Conservation (phyloP, 1,140 invertebrate species). For the Drosophila gunungcola region DNA sequence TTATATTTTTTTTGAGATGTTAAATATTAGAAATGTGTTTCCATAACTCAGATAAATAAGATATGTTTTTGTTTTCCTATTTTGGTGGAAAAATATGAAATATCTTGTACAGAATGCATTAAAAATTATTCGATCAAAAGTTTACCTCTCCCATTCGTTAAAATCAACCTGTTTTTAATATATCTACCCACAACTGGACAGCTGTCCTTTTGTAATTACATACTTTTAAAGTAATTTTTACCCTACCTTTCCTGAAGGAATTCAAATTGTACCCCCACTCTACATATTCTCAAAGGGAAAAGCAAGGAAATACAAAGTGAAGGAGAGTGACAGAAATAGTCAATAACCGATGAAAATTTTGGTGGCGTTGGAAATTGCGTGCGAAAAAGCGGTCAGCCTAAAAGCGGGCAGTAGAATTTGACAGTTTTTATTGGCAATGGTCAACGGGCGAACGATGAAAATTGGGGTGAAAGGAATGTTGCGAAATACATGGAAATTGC, state of each 20-base stretch:
- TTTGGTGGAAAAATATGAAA: no score
- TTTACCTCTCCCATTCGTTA: no score
- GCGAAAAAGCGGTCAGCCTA: conserved; percentile 41
- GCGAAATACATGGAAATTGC: conserved; percentile 12
- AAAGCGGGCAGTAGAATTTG: conserved; percentile 61
- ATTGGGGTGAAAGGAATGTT: conserved; percentile 27
- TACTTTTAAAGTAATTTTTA: background rate
- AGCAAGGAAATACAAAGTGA: background rate
- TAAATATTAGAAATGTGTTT: background rate
- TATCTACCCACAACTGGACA: no score
- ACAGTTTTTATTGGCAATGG: conserved; percentile 65
- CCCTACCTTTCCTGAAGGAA: background rate
- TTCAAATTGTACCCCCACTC: background rate
- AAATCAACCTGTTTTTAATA: no score
- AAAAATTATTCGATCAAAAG: no score
- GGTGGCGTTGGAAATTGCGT: conserved; percentile 32
- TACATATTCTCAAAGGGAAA: conserved; percentile 5
- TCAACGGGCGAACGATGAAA: conserved; percentile 15
- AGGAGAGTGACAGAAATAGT: conserved; percentile 5
- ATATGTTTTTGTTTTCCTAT: no score
- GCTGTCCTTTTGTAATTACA: no score
- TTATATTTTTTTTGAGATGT: background rate
- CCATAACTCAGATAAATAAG: no score
- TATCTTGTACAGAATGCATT: no score
- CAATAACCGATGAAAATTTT: conserved; percentile 13